phyloP scores from a whole-genome alignment of 2,888 invertebrate species.

The Aspidiotus rigidus region DNA sequence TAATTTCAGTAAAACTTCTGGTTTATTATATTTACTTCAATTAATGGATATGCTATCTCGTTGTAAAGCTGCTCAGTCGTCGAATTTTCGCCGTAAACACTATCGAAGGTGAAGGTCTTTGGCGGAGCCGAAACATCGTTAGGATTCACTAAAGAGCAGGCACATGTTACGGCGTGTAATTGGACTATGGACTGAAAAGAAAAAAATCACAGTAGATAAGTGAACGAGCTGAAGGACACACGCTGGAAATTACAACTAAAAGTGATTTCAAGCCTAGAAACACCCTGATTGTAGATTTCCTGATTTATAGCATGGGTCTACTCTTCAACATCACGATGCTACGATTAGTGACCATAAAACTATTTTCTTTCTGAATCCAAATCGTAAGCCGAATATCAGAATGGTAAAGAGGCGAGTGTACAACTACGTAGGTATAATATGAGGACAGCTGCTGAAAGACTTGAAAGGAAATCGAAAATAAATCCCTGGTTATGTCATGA shows the following conservation, averaged over 20 bases:
- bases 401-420: too few species aligned
- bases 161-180: slow-evolving; percentile 56
- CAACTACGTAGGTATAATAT: too few species aligned
- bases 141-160: slow-evolving; percentile 53
- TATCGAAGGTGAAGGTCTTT: slow-evolving; percentile 73
- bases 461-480: too few species aligned
- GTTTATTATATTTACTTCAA: slow-evolving; percentile 52
- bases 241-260: not conserved
- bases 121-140: slow-evolving; percentile 52
- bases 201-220: not conserved
- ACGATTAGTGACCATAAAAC: too few species aligned
- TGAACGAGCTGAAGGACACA: not conserved
- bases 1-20: not conserved
- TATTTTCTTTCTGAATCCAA: too few species aligned
- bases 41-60: slow-evolving; percentile 71
- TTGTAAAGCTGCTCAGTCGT: slow-evolving; percentile 80
- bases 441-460: too few species aligned
- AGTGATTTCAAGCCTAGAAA: too few species aligned
- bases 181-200: slow-evolving; percentile 54
- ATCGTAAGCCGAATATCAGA: too few species aligned
- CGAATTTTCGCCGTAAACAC: slow-evolving; percentile 65
- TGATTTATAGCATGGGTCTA: too few species aligned
- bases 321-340: too few species aligned
- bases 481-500: too few species aligned
- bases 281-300: too few species aligned